Conservation (phyloP, 1,140 invertebrate species). For the Acromyrmex echinatior region DNA sequence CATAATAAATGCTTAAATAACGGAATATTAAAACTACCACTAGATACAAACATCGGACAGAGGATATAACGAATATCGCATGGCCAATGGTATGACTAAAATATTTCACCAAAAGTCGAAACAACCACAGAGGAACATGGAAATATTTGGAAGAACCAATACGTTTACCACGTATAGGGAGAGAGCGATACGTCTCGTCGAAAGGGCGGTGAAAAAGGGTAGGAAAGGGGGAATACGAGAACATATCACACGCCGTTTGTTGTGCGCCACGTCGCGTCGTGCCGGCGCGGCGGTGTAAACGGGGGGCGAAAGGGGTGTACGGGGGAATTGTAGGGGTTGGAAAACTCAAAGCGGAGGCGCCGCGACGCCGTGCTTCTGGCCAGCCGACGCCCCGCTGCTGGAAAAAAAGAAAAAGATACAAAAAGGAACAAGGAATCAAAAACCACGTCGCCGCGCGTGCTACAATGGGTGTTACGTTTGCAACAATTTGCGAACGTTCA, state of each 20-base stretch:
- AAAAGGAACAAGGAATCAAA: neutral
- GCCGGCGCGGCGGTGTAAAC: slow-evolving; percentile 39
- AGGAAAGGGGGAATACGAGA: slow-evolving; percentile 39
- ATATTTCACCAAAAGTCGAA: slow-evolving; percentile 40
- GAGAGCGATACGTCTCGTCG: slow-evolving; percentile 50
- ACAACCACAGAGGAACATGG: neutral
- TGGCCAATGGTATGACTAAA: slow-evolving; percentile 7
- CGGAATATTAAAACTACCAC: slow-evolving; percentile 1
- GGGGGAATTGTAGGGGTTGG: slow-evolving; percentile 50
- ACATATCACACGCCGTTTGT: slow-evolving; percentile 63
- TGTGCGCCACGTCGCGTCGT: slow-evolving; percentile 60
- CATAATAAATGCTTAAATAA: slow-evolving; percentile 16
- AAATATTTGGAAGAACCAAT: slow-evolving; percentile 47
- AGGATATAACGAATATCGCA: slow-evolving; percentile 11
- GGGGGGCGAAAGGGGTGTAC: slow-evolving; percentile 14
- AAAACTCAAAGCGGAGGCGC: slow-evolving; percentile 61
- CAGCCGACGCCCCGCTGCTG: slow-evolving; percentile 60
- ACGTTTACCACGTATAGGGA: slow-evolving; percentile 39
- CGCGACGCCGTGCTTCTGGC: slow-evolving; percentile 49
- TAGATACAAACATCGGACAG: neutral
- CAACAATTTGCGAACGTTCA: neutral
- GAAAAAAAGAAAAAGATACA: neutral
- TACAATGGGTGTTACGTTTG: neutral
- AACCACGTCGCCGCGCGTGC: neutral
- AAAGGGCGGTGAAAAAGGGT: slow-evolving; percentile 13